phyloP scores from a whole-genome alignment of 2,797 vertebrate genomes.

The Myotis planiceps region DNA sequence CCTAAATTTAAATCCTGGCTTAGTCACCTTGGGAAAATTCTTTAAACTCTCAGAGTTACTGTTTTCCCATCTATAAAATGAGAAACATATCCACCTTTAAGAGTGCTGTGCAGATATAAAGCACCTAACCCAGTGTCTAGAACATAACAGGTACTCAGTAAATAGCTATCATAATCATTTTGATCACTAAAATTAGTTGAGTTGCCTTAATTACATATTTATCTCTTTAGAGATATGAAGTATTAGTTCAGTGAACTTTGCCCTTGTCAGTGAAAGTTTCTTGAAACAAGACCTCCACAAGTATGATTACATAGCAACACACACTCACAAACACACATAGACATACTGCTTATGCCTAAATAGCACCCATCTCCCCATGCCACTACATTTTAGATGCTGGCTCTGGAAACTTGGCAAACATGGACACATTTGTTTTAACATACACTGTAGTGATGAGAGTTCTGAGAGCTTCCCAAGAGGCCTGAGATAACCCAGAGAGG shows the following conservation, averaged over 20 bases:
- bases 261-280: slow-evolving; percentile 5
- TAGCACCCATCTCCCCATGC: not conserved
- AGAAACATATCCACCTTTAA: slow-evolving; percentile 26
- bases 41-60: slow-evolving; percentile 47
- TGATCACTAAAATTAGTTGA: slow-evolving; percentile 45
- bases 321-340: not conserved
- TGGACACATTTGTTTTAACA: slow-evolving; percentile 61
- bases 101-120: not conserved
- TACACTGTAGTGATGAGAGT: slow-evolving; percentile 67
- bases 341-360: not conserved
- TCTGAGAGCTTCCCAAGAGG: slow-evolving; percentile 77
- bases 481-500: slow-evolving; percentile 76
- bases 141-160: not conserved
- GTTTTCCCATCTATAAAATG: slow-evolving; percentile 16
- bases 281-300: slow-evolving; percentile 44
- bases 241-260: slow-evolving; percentile 40
- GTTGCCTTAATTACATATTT: slow-evolving; percentile 53
- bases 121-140: not conserved
- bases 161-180: slow-evolving; percentile 32
- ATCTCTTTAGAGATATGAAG: slow-evolving; percentile 33
- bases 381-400: slow-evolving; percentile 42
- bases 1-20: slow-evolving; percentile 54
- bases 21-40: slow-evolving; percentile 37
- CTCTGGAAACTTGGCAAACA: slow-evolving; percentile 66
- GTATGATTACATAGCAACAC: not conserved